Evolutionary conservation across 2,113 vertebrate genomes (phyloP).

Genomic region (Ammospiza caudacuta): DNA sequence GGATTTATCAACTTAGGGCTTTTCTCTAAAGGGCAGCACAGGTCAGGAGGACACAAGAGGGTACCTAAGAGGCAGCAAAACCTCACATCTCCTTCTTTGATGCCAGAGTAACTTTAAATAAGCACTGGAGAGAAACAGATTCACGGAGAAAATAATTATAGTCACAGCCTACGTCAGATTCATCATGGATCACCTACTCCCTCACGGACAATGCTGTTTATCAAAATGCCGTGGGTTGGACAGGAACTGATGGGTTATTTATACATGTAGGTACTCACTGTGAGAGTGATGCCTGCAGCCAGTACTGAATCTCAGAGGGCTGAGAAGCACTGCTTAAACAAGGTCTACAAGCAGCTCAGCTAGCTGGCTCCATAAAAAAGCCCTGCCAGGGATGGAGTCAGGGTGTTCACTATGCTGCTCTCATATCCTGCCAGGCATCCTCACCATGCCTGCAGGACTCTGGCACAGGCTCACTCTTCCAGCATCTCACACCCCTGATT

Average conservation of each 20-base stretch:
- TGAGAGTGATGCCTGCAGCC: background rate
- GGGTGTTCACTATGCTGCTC: background rate
- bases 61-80: background rate
- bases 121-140: background rate
- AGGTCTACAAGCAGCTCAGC: background rate
- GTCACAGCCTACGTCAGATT: background rate
- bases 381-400: background rate
- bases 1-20: background rate
- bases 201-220: background rate
- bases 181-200: background rate
- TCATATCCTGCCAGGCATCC: background rate
- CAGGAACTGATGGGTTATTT: background rate
- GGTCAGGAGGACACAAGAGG: background rate
- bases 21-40: background rate
- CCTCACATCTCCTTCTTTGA: background rate
- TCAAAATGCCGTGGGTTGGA: background rate
- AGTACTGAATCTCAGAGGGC: background rate
- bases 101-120: background rate
- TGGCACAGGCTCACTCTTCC: background rate
- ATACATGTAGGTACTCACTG: background rate
- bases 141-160: background rate
- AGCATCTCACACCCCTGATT: background rate
- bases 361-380: background rate
- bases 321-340: background rate
- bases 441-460: accelerated